Base-by-base conservation (phyloP, 1,140 invertebrate genomes). In the Planococcus citri region DNA sequence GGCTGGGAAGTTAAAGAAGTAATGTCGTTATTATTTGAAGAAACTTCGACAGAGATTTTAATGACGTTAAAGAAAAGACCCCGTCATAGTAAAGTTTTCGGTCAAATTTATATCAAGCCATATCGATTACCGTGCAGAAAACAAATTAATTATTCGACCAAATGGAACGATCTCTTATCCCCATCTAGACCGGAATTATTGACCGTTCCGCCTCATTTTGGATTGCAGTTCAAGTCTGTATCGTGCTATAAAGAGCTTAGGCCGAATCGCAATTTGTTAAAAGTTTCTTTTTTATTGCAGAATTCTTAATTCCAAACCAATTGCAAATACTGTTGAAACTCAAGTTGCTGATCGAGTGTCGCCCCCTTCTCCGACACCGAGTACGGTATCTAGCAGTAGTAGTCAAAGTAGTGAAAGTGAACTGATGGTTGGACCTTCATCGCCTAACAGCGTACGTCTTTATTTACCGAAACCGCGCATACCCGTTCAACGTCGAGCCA, bases 1-100 rank as follows among this genome's bases (percentile, higher is more conserved):
- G 91, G 90, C 0, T 94, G 91, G 91, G 87, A 91, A 73, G 80
- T 86, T 38, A 89, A 90, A 75, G 89, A 89, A 74, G 85, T 94
- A n/a, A 82, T 91, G 60, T 81, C 85, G 71, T 80, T 89, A 22
- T 80, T 89, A 22, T 84, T 93, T 74, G 84, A 86, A 73, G 90
- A 92, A 74, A 88, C 87, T 71, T 85, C 88, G 2, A 86, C 88
- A 20, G 90, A 94, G 77, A 85, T 93, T 71, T 82, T 90, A 27
- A 78, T 94, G 27, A 91, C 91, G 0, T 77, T 94, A 12, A 94
- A 94, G 78, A 91, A 92, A 76, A 79, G 90, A 8, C 92, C 92
- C 0, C 82, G 86, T 58, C 91, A 93, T 74, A 88, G 87, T 1
- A 91, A 89, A 79, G 87, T 90, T 67, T 90, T 89, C 75, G 89